Percentiles rank a stretch among this genome's conserved stretches.
Conservation (phyloP, 2,797 vertebrate genomes). For the Dicrostonyx torquatus region DNA sequence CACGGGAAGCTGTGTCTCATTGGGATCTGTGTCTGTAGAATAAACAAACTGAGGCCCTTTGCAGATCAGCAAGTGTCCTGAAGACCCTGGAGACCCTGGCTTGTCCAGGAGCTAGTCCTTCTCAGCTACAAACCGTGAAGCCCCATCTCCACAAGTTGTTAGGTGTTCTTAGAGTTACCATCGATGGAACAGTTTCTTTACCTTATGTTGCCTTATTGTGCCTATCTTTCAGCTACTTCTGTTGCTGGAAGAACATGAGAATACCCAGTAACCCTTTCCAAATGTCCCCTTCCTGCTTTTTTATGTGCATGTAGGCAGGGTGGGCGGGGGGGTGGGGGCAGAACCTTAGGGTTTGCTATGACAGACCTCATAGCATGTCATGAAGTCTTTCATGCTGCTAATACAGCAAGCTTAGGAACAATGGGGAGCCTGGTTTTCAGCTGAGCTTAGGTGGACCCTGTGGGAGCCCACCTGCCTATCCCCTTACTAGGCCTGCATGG, state of each 20-base stretch:
- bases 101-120: background rate
- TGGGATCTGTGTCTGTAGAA: background rate
- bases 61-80: background rate
- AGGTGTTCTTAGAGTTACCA: no score
- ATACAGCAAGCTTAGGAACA: background rate
- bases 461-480: no score
- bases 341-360: background rate
- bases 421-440: rapidly evolving
- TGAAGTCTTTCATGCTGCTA: background rate
- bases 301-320: rapidly evolving
- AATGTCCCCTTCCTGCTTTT: background rate
- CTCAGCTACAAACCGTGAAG: background rate
- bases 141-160: background rate
- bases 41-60: background rate
- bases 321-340: no score
- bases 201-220: background rate
- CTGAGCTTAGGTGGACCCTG: background rate
- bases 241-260: background rate
- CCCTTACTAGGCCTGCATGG: background rate
- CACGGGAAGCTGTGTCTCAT: background rate
- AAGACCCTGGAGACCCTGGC: no score
- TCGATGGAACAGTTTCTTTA: rapidly evolving
- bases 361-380: rapidly evolving
- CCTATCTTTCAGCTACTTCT: background rate
- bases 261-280: background rate